phyloP scores from a whole-genome alignment of 1,140 invertebrate species.

The Drosophila kanapiae region DNA sequence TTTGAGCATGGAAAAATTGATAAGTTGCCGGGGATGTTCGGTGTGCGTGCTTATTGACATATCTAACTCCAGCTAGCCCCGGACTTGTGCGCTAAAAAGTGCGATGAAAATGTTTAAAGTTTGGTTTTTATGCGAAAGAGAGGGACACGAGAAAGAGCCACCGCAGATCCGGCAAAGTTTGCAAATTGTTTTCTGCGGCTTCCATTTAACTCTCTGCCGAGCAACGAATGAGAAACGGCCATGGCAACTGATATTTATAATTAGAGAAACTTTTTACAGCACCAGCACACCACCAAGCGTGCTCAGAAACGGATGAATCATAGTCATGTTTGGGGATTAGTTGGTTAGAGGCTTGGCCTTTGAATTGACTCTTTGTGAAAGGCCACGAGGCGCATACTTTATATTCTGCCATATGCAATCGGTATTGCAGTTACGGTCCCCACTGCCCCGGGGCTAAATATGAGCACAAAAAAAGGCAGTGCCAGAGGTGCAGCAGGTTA shows the following conservation, averaged over 20 bases:
- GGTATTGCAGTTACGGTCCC: conserved; percentile 1
- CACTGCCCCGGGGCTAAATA: too few relatives aligned
- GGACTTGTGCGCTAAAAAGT: conserved; percentile 41
- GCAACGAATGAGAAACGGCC: conserved; percentile 31
- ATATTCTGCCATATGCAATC: conserved; percentile 26
- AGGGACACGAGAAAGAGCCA: conserved; percentile 23
- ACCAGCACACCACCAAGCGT: conserved; percentile 28
- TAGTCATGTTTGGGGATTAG: background rate
- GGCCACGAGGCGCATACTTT: conserved; percentile 12
- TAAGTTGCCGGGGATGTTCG: conserved; percentile 56
- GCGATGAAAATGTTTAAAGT: conserved; percentile 57
- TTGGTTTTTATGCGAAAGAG: conserved; percentile 23
- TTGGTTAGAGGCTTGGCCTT: background rate
- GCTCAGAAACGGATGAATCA: conserved; percentile 1
- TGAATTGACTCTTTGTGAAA: background rate
- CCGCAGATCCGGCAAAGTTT: conserved; percentile 56
- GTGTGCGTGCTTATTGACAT: conserved; percentile 61
- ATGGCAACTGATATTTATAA: conserved; percentile 54
- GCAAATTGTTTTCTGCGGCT: conserved; percentile 61
- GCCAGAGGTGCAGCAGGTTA: conserved; percentile 11
- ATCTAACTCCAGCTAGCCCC: conserved; percentile 33
- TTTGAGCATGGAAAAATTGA: conserved; percentile 65
- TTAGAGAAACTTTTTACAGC: conserved; percentile 39
- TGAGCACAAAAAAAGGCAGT: background rate
- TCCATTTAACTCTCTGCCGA: conserved; percentile 41